A percentile compares a stretch with the other conserved stretches of the same genome.
These are phyloP conservation scores for Carassius carassius DNA, from an alignment of 2,113 vertebrate genomes.

Conservation along the genomic window DNA sequence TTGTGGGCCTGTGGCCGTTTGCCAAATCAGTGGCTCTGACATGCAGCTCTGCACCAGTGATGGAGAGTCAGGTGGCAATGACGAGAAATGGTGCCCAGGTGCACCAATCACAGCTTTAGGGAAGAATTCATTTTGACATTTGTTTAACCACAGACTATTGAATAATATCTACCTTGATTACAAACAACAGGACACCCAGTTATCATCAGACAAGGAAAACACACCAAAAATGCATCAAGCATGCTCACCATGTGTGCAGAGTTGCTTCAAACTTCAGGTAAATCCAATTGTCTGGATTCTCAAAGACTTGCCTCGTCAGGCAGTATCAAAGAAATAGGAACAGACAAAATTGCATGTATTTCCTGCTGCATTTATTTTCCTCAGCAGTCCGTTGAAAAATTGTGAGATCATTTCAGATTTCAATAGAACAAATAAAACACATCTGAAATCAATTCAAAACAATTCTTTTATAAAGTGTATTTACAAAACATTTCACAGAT, in stretches of 20 bases:
- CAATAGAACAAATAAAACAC: too few relatives aligned
- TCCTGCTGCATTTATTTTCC: neutral
- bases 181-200: constrained; percentile 25
- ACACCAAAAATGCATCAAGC: neutral
- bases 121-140: constrained; percentile 47
- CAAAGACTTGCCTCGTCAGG: neutral
- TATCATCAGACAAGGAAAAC: constrained; percentile 22
- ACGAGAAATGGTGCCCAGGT: constrained; percentile 66
- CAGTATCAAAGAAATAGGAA: neutral
- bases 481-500: too few relatives aligned
- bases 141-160: constrained; percentile 47
- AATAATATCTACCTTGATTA: constrained; percentile 46
- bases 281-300: constrained; percentile 1
- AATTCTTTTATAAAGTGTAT: too few relatives aligned
- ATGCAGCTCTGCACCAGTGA: constrained; percentile 32
- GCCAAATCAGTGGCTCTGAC: constrained; percentile 54
- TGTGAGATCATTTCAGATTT: too few relatives aligned
- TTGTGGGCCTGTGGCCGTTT: constrained; percentile 51
- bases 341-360: neutral
- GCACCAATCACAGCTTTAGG: constrained; percentile 53
- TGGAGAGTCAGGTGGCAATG: constrained; percentile 59
- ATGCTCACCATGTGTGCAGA: neutral
- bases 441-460: neutral
- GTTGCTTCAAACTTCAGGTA: neutral
- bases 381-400: neutral